These are phyloP conservation scores for Rhagophthalmus giganteus DNA, from an alignment of 2,888 invertebrate genomes.

Conservation along the genomic window DNA sequence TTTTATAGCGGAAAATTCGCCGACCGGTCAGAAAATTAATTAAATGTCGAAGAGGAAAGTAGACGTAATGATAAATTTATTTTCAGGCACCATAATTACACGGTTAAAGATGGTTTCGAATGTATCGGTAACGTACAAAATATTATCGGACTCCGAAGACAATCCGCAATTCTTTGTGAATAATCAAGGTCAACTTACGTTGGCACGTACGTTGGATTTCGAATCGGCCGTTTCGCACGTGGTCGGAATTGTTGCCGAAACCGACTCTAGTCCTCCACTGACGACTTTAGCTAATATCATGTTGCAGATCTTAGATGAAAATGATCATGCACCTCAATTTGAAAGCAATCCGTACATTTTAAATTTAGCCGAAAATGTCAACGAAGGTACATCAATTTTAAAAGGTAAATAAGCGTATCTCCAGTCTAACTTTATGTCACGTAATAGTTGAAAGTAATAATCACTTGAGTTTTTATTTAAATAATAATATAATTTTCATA, in stretches of 20 bases:
- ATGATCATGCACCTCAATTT: conserved; percentile 87
- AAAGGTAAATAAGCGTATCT: no score
- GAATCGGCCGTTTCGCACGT: conserved; percentile 71
- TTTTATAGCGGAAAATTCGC: conserved; percentile 77
- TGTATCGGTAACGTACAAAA: conserved; percentile 63
- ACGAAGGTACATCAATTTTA: conserved; percentile 74
- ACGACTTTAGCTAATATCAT: conserved; percentile 72
- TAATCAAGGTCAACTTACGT: conserved; percentile 71
- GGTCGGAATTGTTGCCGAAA: conserved; percentile 73
- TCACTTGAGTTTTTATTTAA: no score
- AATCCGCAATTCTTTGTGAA: conserved; percentile 72
- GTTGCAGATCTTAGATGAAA: conserved; percentile 83
- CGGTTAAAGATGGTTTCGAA: conserved; percentile 68
- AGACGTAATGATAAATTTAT: background rate
- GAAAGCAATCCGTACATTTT: conserved; percentile 81
- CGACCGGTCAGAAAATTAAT: conserved; percentile 58
- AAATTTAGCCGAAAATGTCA: conserved; percentile 80
- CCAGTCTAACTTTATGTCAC: no score
- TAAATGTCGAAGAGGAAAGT: background rate
- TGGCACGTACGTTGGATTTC: conserved; percentile 75
- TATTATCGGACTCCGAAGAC: conserved; percentile 64
- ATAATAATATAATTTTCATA: no score
- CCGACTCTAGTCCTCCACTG: conserved; percentile 70
- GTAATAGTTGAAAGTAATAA: no score
- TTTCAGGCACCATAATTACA: conserved; percentile 66